Conservation (phyloP, 1,140 invertebrate species). For the Drosophila ohnishii region DNA sequence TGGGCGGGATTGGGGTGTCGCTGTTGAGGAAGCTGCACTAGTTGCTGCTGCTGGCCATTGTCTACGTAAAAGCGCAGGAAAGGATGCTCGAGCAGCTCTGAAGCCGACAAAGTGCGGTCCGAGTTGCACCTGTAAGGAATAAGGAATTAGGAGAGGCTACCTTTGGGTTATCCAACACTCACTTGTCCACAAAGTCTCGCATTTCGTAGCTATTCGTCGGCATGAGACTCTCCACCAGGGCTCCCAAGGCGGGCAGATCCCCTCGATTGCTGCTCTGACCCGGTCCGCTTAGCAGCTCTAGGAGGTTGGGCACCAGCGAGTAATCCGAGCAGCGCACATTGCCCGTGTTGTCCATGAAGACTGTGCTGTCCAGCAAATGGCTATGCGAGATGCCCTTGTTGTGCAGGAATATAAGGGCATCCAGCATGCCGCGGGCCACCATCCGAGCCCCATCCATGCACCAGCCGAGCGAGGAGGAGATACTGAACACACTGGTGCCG, state of each 20-base stretch:
- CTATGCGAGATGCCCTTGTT: slow-evolving; percentile 91
- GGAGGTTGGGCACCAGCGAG: slow-evolving; percentile 85
- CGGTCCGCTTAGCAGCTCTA: slow-evolving; percentile 66
- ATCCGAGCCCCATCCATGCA: slow-evolving; percentile 78
- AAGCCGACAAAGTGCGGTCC: slow-evolving; percentile 79
- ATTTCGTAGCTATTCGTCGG: slow-evolving; percentile 85
- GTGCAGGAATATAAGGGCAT: slow-evolving; percentile 89
- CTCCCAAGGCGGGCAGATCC: slow-evolving; percentile 75
- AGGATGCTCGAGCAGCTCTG: slow-evolving; percentile 85
- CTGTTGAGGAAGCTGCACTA: slow-evolving; percentile 43
- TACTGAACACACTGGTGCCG: slow-evolving; percentile 77
- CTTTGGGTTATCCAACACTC: slow-evolving; percentile 31
- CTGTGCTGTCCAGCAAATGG: slow-evolving; percentile 87
- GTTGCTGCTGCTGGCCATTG: slow-evolving; percentile 48
- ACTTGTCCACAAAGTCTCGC: slow-evolving; percentile 89
- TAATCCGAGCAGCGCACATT: slow-evolving; percentile 87
- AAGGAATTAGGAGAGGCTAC: background rate
- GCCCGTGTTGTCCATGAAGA: slow-evolving; percentile 86
- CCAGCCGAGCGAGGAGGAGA: slow-evolving; percentile 77
- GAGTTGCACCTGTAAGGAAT: slow-evolving; percentile 67
- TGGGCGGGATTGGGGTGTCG: slow-evolving; percentile 22
- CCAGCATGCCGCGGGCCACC: slow-evolving; percentile 87
- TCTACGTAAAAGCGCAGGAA: slow-evolving; percentile 84
- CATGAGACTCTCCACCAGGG: slow-evolving; percentile 73
- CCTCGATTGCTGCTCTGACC: slow-evolving; percentile 80